Evolutionary conservation across 2,888 invertebrate species (phyloP).

Genomic region (Lycocerus yunnanus): DNA sequence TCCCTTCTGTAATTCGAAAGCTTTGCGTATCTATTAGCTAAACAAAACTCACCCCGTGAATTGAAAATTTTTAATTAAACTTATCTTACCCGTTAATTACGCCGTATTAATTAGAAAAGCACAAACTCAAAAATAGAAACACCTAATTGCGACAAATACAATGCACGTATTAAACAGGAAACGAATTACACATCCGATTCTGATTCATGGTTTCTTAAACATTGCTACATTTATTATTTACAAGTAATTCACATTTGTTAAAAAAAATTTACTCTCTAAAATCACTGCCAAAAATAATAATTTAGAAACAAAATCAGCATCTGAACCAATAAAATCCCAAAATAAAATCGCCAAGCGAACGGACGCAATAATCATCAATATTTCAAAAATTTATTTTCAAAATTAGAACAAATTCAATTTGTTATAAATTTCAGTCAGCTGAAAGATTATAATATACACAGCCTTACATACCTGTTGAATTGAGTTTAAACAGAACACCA

Average conservation of each 20-base stretch:
- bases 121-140: background rate
- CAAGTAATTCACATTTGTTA: too few relatives aligned
- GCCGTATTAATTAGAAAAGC: background rate
- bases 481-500: slow-evolving; percentile 20
- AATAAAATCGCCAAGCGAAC: background rate
- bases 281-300: background rate
- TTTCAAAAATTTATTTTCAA: background rate
- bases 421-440: slow-evolving; percentile 10
- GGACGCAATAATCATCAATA: background rate
- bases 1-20: background rate
- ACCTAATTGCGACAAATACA: background rate
- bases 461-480: slow-evolving; percentile 34
- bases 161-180: background rate
- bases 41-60: background rate
- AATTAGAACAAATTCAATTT: background rate
- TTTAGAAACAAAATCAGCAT: background rate
- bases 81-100: background rate
- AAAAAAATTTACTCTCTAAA: background rate
- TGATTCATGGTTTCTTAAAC: background rate
- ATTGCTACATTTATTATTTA: background rate
- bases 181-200: background rate
- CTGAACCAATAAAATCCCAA: background rate
- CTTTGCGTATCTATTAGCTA: background rate
- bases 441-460: slow-evolving; percentile 6
- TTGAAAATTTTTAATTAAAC: background rate